Evolutionary conservation across 2,113 vertebrate genomes (phyloP).

Genomic region (Phaethon lepturus): DNA sequence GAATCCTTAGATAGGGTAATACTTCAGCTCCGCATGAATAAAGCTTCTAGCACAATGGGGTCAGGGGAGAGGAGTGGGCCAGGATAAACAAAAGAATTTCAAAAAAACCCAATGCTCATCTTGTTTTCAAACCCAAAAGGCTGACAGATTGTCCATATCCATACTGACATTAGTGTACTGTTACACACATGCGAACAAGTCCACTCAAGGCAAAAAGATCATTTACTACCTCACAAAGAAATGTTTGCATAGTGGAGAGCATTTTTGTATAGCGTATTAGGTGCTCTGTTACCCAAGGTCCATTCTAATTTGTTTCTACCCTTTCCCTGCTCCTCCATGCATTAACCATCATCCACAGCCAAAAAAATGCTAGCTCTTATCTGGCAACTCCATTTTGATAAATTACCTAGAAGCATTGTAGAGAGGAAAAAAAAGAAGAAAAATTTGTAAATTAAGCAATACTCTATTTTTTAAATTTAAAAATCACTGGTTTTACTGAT

Average conservation of each 20-base stretch:
- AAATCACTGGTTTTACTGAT: not conserved
- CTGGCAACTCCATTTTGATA: not conserved
- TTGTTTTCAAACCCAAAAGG: not conserved
- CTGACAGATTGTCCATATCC: not conserved
- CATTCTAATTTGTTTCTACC: not conserved
- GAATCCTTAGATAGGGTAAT: not conserved
- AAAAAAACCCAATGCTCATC: accelerated
- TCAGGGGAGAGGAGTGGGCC: not conserved
- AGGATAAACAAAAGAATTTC: not conserved
- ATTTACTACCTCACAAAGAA: not conserved
- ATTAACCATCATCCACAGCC: not conserved
- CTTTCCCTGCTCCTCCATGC: not conserved
- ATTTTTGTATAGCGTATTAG: not conserved
- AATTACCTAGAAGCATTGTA: not conserved
- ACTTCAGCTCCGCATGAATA: not conserved
- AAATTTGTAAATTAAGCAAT: not conserved
- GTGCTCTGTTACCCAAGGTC: not conserved
- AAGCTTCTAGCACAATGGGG: not conserved
- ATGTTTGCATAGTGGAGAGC: not conserved
- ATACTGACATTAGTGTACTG: not conserved
- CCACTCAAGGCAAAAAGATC: not conserved
- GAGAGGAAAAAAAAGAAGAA: not conserved
- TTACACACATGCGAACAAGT: not conserved
- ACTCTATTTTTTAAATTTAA: not conserved
- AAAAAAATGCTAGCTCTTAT: not conserved